Evolutionary conservation across 64 coral and sea anemone species (phyloP).

Genomic region (Stylophora pistillata): DNA sequence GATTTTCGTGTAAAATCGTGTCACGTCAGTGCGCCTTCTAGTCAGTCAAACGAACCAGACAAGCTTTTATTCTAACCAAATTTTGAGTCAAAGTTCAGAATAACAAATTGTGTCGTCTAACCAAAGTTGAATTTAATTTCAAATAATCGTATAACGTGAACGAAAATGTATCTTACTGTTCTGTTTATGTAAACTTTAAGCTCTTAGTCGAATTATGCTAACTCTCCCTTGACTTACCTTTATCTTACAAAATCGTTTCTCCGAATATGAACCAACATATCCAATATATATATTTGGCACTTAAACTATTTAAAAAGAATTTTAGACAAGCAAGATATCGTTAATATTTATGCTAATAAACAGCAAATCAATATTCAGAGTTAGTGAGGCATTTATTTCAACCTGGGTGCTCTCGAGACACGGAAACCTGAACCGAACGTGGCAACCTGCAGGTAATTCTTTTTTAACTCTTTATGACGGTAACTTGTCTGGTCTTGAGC

Average conservation of each 20-base stretch:
- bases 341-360: slow-evolving; percentile 4
- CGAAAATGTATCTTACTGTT: neutral
- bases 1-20: neutral
- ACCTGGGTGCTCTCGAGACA: neutral
- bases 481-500: neutral
- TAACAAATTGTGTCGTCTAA: neutral
- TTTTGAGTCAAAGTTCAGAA: slow-evolving; percentile 13
- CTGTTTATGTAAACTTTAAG: neutral
- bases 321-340: slow-evolving; percentile 2
- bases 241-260: neutral
- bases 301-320: neutral
- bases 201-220: neutral
- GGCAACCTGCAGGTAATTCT: neutral
- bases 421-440: neutral
- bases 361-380: slow-evolving; percentile 1
- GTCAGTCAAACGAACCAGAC: neutral
- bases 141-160: neutral
- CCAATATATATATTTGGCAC: neutral
- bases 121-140: neutral
- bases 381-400: neutral
- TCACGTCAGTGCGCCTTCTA: too few relatives aligned
- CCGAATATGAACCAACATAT: neutral
- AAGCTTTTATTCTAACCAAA: neutral
- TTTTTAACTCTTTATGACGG: too few relatives aligned
- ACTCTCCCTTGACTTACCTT: neutral